phyloP scores from a whole-genome alignment of 2,113 vertebrate species.

The Syngnathoides biaculeatus region DNA sequence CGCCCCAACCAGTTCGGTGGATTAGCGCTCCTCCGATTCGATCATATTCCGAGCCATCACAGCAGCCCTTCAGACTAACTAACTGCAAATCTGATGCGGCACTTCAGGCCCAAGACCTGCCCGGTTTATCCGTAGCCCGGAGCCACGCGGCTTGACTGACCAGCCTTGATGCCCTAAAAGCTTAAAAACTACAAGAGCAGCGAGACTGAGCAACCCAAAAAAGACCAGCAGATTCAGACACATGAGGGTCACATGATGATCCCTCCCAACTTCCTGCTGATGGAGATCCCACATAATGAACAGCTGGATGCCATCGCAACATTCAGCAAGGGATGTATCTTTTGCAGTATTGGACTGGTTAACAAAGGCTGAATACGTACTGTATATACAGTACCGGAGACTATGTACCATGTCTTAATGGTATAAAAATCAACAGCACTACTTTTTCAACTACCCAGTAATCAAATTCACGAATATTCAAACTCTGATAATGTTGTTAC shows the following conservation, averaged over 20 bases:
- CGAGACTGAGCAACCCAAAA: constrained; percentile 54
- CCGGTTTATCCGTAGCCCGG: constrained; percentile 64
- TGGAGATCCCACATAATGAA: constrained; percentile 32
- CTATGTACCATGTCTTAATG: not conserved
- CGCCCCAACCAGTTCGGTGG: constrained; percentile 65
- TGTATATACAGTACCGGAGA: not conserved
- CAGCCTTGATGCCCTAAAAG: constrained; percentile 49
- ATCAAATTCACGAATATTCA: too few relatives aligned
- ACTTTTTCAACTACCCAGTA: too few relatives aligned
- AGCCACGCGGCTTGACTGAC: constrained; percentile 50
- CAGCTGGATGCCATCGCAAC: constrained; percentile 44
- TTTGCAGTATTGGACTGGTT: constrained; percentile 1
- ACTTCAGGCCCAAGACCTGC: constrained; percentile 70
- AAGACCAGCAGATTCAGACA: constrained; percentile 54
- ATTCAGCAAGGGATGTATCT: constrained; percentile 1
- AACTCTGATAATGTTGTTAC: too few relatives aligned
- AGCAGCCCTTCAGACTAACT: constrained; percentile 51
- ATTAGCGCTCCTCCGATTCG: constrained; percentile 66
- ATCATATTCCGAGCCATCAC: constrained; percentile 54
- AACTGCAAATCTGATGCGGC: constrained; percentile 68
- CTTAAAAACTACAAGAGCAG: constrained; percentile 34
- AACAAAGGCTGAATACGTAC: not conserved
- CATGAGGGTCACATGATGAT: constrained; percentile 42
- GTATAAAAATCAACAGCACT: not conserved
- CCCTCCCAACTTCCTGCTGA: constrained; percentile 14